A percentile compares a stretch with the other conserved stretches of the same genome.
phyloP scores from a whole-genome alignment of 2,113 vertebrate genomes.

The Actenoides hombroni region DNA sequence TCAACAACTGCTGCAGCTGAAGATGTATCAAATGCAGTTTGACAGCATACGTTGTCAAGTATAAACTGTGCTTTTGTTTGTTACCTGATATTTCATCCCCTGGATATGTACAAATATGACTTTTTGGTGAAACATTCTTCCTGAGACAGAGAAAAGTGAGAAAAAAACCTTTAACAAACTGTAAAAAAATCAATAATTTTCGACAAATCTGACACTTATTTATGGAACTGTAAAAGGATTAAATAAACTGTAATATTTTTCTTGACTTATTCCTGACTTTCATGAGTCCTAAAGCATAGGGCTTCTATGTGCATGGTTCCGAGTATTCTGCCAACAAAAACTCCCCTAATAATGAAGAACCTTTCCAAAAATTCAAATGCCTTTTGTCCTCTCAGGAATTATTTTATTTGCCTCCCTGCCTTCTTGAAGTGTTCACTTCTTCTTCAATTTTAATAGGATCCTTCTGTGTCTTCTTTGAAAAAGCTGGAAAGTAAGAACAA shows the following conservation, averaged over 20 bases:
- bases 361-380: background rate
- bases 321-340: background rate
- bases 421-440: background rate
- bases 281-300: background rate
- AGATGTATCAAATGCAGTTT: background rate
- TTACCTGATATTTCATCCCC: background rate
- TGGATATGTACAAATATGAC: background rate
- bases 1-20: background rate
- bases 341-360: background rate
- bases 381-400: background rate
- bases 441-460: background rate
- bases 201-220: background rate
- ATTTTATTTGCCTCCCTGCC: background rate
- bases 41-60: background rate
- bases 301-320: background rate
- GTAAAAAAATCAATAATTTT: background rate
- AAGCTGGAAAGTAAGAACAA: constrained; percentile 1
- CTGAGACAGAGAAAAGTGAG: constrained; percentile 9
- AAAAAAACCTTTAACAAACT: background rate
- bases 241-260: constrained; percentile 6
- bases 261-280: background rate
- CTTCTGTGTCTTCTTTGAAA: background rate
- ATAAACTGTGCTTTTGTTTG: background rate
- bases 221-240: constrained; percentile 8
- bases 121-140: background rate